These are phyloP conservation scores for Clistopyga incitator DNA, from an alignment of 2,888 invertebrate genomes.

Conservation along the genomic window DNA sequence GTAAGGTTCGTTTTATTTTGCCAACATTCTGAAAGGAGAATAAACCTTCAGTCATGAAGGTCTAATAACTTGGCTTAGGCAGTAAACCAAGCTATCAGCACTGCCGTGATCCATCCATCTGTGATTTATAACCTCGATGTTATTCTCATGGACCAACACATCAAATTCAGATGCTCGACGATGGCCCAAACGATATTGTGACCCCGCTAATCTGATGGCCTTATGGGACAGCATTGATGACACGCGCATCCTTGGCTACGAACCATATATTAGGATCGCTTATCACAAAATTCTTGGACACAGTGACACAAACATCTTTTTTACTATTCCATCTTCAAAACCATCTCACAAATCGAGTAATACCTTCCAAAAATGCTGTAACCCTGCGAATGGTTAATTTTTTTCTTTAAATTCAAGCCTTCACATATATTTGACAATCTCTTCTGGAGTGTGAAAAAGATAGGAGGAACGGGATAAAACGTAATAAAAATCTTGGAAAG, in stretches of 20 bases:
- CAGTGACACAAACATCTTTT: background rate
- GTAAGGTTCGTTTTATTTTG: background rate
- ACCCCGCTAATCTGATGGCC: background rate
- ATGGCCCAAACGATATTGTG: slow-evolving; percentile 27
- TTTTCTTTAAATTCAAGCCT: background rate
- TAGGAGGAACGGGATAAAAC: background rate
- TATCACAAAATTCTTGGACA: background rate
- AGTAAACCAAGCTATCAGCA: background rate
- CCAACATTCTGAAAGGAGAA: background rate
- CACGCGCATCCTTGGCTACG: background rate
- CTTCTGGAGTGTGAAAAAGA: background rate
- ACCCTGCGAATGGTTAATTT: background rate
- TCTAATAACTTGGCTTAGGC: background rate
- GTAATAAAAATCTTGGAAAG: background rate
- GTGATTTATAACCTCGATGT: slow-evolving; percentile 7
- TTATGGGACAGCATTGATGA: background rate
- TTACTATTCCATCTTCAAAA: background rate
- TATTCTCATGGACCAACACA: slow-evolving; percentile 14
- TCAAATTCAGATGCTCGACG: slow-evolving; percentile 17
- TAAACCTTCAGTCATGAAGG: background rate
- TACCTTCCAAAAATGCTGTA: background rate
- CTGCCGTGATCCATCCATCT: slow-evolving; percentile 3
- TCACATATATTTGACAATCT: background rate
- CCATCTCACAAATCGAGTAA: background rate
- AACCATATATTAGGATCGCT: background rate